Percentiles rank a stretch among this genome's conserved stretches.
Evolutionary conservation across 2,888 invertebrate genomes (phyloP).

Genomic region (Globia sparganii): DNA sequence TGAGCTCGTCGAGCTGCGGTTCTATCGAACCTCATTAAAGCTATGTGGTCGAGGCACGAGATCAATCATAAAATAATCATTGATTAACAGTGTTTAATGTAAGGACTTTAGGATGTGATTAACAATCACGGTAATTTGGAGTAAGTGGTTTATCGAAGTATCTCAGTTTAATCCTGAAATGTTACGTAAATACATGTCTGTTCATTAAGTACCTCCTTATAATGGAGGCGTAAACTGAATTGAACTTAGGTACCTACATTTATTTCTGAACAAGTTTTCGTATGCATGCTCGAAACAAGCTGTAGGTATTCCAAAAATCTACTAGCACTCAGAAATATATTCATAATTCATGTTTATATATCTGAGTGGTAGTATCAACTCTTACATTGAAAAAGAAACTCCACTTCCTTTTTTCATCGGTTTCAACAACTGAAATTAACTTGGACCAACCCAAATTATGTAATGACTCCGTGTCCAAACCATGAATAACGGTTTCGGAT

Average conservation of each 20-base stretch:
- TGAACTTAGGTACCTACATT: background rate
- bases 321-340: background rate
- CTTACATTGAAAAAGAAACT: background rate
- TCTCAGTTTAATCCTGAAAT: conserved; percentile 1
- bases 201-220: background rate
- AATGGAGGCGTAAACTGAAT: background rate
- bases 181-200: background rate
- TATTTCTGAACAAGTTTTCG: background rate
- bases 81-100: conserved; percentile 29
- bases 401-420: background rate
- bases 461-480: background rate
- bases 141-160: background rate
- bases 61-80: conserved; percentile 48
- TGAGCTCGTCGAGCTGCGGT: conserved; percentile 43
- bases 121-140: conserved; percentile 1
- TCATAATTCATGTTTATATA: background rate
- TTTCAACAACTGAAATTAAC: background rate
- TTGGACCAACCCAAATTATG: background rate
- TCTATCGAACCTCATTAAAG: conserved; percentile 47
- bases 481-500: conserved; percentile 32
- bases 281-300: background rate
- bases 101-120: background rate
- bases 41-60: conserved; percentile 21
- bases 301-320: background rate
- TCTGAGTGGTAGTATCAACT: background rate